Evolutionary conservation across 2,113 vertebrate genomes (phyloP).

Genomic region (Piliocolobus tephrosceles): DNA sequence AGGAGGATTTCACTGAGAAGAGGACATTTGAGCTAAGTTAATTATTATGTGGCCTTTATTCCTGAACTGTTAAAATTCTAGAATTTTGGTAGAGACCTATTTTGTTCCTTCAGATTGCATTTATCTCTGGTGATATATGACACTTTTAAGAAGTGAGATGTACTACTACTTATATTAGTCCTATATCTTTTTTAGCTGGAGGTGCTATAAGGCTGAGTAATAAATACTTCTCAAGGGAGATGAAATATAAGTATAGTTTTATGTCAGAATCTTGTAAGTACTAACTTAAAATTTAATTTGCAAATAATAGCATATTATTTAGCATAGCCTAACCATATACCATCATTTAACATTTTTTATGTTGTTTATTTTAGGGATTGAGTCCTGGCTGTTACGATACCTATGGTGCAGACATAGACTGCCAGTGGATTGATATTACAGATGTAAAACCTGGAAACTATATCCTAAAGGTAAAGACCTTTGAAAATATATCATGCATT

Average conservation of each 20-base stretch:
- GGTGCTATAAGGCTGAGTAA: constrained; percentile 46
- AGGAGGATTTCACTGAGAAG: neutral
- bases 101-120: constrained; percentile 14
- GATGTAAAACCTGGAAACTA: constrained; percentile 98
- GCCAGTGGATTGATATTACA: constrained; percentile 99
- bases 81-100: neutral
- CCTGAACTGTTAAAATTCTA: neutral
- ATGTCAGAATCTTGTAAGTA: constrained; percentile 49
- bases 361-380: constrained; percentile 87
- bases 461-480: constrained; percentile 91
- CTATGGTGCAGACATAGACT: constrained; percentile 98
- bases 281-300: constrained; percentile 50
- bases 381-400: constrained; percentile 98
- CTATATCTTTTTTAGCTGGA: constrained; percentile 55
- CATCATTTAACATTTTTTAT: neutral
- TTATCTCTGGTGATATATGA: neutral
- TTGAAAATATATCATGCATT: neutral
- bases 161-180: constrained; percentile 23
- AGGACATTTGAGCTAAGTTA: neutral
- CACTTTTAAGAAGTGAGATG: neutral
- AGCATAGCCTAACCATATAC: neutral
- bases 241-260: constrained; percentile 41
- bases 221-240: constrained; percentile 46
- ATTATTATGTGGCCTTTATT: neutral
- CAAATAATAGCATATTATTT: constrained; percentile 23